phyloP scores from a whole-genome alignment of 2,113 vertebrate genomes.

The Tursiops truncatus region DNA sequence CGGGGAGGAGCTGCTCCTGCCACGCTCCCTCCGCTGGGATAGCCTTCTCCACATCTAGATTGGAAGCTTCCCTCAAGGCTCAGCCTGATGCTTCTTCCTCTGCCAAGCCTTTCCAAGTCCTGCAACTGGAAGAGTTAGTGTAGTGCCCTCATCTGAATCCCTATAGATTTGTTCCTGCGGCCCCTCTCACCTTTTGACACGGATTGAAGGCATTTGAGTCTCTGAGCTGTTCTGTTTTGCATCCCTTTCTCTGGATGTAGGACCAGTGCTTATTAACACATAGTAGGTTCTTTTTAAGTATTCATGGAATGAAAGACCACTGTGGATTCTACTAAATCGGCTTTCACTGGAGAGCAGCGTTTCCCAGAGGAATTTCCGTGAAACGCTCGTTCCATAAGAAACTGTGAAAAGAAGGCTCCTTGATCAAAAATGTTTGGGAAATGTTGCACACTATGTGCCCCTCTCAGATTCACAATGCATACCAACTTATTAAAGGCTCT shows the following conservation, averaged over 20 bases:
- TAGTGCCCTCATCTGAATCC: not conserved
- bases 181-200: not conserved
- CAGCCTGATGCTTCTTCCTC: not conserved
- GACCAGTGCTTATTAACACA: not conserved
- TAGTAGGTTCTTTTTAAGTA: not conserved
- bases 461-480: not conserved
- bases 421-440: not conserved
- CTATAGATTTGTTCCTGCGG: not conserved
- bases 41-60: not conserved
- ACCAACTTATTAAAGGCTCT: not conserved
- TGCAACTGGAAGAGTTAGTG: not conserved
- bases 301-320: not conserved
- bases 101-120: not conserved
- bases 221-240: not conserved
- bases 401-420: not conserved
- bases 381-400: rapidly evolving
- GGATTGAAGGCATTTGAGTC: not conserved
- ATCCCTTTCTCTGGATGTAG: not conserved
- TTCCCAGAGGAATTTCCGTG: not conserved
- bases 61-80: not conserved
- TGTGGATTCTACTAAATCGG: not conserved
- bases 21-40: rapidly evolving
- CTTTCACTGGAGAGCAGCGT: not conserved
- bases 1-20: rapidly evolving
- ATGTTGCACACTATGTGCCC: rapidly evolving